Evolutionary conservation across 2,113 vertebrate genomes (phyloP), one percentile per base, ranked within the genome.

Genomic region (Mesocricetus auratus): DNA sequence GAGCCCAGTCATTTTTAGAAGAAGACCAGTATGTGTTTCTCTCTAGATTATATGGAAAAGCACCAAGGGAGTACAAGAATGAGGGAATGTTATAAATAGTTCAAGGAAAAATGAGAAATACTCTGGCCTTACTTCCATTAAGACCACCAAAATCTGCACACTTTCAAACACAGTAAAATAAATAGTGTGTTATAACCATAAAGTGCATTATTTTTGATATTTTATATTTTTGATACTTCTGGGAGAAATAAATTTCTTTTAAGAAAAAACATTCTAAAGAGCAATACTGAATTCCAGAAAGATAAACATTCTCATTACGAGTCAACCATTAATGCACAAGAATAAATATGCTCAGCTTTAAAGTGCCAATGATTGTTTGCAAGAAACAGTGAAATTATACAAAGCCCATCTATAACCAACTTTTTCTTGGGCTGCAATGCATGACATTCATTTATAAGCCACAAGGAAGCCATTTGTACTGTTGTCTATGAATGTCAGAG

Each of bases 281-380:
- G 17, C 22, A 91, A 60, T 47, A 91, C 33, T 83, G 17, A 78
- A 79, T 33, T 96, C 78, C 60, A 74, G 64, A 96, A 88, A 87
- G 42, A 69, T 29, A 95, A 95, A 79, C 11, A 16, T 83, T 90
- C 39, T 13, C 9, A 92, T 92, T 39, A 62, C 62, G 45, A 78
- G 42, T 86, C 39, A 92, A 19, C 36, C 45, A 11, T 89, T 75
- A 82, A 39, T 45, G 24, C 24, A 88, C 42, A 79, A 73, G 56
- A 79, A 77, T 19, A 90, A 39, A 94, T 66, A 96, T 89, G 53
- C 26, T 73, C 13, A 7, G 5, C 4, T 92, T 1, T 56, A 58
- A 64, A 94, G 26, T 78, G 42, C 60, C 21, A 86, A 78, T 39
- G 24, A 50, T 56, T 60, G 21, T 45, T 39, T 45, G 4, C 12